Evolutionary conservation across 1,140 invertebrate genomes (phyloP), one percentile per base, ranked within the genome.

Genomic region (Drosophila tsacasi): DNA sequence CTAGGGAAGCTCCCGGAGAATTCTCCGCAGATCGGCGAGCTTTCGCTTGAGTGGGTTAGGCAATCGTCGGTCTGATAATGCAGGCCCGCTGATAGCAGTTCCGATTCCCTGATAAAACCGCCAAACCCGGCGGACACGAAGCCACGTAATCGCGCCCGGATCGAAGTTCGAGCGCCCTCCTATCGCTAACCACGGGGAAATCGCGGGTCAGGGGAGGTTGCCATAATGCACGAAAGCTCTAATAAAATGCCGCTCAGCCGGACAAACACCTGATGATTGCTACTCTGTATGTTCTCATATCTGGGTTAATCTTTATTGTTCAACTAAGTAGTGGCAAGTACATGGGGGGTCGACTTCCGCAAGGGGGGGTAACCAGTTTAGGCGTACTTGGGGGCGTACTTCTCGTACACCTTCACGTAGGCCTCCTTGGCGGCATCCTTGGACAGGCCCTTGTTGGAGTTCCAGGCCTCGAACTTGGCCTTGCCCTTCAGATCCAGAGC

Each of bases 401-500:
- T 91, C 64, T 96, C 94, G 2, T 96, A 97, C 93, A 97, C 96
- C 9, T 94, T 94, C 64, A 99, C 95, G 93, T 99, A 99, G 6
- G 95, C 94, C 81, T 96, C 94, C 93, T 97, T 97, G 27, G 98
- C 98, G 54, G 95, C 95, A n/a, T 97, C 97, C 93, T 95, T 94
- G 49, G 94, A 94, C 71, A 95, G 93, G 81, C 98, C 98, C 93
- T 98, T 98, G 92, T 95, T 96, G 12, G 81, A 93, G 75, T 95
- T 95, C 98, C 98, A 99, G n/a, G 97, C 95, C 84, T 99, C 97
- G 97, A 97, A 99, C 93, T 99, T 99, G 1, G 98, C 97, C 94
- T 99, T 99, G 37, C 97, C 98, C 93, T 98, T 98, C 63, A 99
- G 95, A 93, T 99, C 98, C 27, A 99, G 92, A 94, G 98, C 95